Base-by-base conservation (phyloP, 2,797 vertebrate species). In the Danio aesculapii region DNA sequence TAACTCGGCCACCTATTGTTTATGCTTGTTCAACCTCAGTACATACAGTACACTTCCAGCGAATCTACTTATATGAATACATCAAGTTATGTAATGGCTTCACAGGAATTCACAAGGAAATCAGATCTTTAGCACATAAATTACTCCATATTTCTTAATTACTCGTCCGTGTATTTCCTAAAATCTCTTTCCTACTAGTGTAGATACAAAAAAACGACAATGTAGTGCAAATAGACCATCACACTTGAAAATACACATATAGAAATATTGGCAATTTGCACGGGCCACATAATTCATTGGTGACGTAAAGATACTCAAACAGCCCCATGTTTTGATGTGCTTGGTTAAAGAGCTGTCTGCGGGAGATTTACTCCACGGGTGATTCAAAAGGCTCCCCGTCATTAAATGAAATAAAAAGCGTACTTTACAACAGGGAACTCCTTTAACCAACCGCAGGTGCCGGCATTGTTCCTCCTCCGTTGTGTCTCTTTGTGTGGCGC, bases 401-500 rank as follows among this genome's bases (percentile, higher is more conserved):
- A 66, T 69, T 58, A 69, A 69, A 83, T 14, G 2, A 19, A 79
- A 75, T 55, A 62, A 69, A 67, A 44, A 69, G 66, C 13, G 62
- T 66, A 69, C 76, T 73, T 62, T 71, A 21, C 63, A 63, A 39
- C 16, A 30, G 67, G 61, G 10, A 77, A 47, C 52, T 77, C 79
- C 12, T 58, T 67, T 61, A 53, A 53, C 63, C 69, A 69, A 52
- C 73, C 57, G 57, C 77, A 73, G 72, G 77, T 85, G 81, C 21
- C 39, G 13, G 14, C 49, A 46, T 79, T 82, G 71, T 63, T 67
- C 16, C 30, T 59, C 14, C 44, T 66, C 58, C 62, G 57, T 81
- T 75, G 75, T 76, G 62, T 75, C 17, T 39, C 64, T 77, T 84
- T 84, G 49, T 70, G 57, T 74, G 74, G 39, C 69, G 59, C 52